Evolutionary conservation across 2,797 vertebrate species (phyloP).

Genomic region (Poliocrania exsul): DNA sequence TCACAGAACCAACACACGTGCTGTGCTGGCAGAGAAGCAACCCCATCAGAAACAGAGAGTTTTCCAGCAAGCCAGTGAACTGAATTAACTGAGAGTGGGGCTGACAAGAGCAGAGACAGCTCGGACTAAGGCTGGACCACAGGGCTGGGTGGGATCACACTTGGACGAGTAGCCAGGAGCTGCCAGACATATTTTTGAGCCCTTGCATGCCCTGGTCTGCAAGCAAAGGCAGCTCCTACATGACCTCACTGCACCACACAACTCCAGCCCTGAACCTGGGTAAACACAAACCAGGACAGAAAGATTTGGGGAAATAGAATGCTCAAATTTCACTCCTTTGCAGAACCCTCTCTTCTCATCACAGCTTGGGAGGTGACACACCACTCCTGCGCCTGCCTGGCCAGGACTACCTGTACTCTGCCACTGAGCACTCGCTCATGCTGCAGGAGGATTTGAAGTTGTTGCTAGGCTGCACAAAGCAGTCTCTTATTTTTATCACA

Average conservation of each 20-base stretch:
- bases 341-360: neutral
- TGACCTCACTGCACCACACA: accelerated
- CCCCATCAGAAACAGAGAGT: neutral
- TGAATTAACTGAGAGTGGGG: neutral
- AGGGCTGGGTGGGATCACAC: neutral
- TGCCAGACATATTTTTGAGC: neutral
- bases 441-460: neutral
- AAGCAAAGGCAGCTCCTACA: neutral
- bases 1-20: neutral
- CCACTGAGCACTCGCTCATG: neutral
- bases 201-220: neutral
- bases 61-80: neutral
- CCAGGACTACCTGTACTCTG: neutral
- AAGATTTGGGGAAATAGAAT: accelerated
- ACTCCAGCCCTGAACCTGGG: neutral
- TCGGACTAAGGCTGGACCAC: neutral
- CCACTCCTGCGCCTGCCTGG: neutral
- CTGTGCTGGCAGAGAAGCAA: neutral
- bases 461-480: constrained; percentile 60
- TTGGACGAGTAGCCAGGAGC: accelerated
- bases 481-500: constrained; percentile 60
- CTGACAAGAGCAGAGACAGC: neutral
- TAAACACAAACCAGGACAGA: accelerated
- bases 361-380: neutral
- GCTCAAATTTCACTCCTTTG: neutral